A percentile compares a stretch with the other conserved stretches of the same genome.
Conservation (phyloP, 2,888 invertebrate genomes). For the Dynastes grantii region DNA sequence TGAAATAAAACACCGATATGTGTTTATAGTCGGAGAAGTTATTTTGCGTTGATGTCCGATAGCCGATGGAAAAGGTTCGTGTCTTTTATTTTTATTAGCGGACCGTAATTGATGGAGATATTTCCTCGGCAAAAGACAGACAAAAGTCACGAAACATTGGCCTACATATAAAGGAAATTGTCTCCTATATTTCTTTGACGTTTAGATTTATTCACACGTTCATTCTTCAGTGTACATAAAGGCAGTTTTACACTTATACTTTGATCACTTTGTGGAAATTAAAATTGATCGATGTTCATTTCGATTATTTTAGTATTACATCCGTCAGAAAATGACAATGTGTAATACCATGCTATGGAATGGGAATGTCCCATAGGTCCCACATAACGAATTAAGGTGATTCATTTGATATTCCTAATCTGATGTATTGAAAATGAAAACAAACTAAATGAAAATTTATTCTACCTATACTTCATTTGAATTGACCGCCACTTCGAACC, state of each 20-base stretch:
- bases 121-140: slow-evolving; percentile 55
- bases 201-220: slow-evolving; percentile 7
- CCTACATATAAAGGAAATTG: slow-evolving; percentile 25
- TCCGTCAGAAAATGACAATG: no score
- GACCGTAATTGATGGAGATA: slow-evolving; percentile 58
- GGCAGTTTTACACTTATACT: neutral
- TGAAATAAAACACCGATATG: slow-evolving; percentile 66
- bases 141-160: slow-evolving; percentile 56
- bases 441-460: no score
- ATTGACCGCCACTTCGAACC: no score
- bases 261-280: no score
- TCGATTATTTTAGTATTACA: no score
- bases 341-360: no score
- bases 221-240: slow-evolving; percentile 21
- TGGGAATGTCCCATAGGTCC: no score
- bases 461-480: no score
- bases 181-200: slow-evolving; percentile 7
- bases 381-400: no score
- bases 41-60: slow-evolving; percentile 43
- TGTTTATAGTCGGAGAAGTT: slow-evolving; percentile 42
- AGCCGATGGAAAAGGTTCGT: slow-evolving; percentile 52
- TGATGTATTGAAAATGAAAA: no score
- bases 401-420: no score
- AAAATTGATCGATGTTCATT: no score
- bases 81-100: slow-evolving; percentile 56